These are phyloP conservation scores for Lithophane leautieri DNA, from an alignment of 2,888 invertebrate species.

Conservation along the genomic window DNA sequence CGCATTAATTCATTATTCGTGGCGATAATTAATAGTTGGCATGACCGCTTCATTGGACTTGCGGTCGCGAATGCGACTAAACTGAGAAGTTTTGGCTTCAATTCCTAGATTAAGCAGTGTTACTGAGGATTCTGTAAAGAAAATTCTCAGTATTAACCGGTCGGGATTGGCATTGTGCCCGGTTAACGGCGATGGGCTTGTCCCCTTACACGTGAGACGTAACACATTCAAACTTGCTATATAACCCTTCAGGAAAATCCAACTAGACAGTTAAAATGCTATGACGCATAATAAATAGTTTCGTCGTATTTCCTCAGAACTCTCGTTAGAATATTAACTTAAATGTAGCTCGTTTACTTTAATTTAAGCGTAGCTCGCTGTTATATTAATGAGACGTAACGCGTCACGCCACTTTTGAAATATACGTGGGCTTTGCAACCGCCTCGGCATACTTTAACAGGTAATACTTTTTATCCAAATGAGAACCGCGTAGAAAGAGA, in stretches of 20 bases:
- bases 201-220: conserved; percentile 13
- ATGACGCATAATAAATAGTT: conserved; percentile 42
- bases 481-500: conserved; percentile 61
- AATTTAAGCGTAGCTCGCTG: conserved; percentile 54
- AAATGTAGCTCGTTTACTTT: conserved; percentile 44
- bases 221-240: conserved; percentile 24
- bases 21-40: conserved; percentile 41
- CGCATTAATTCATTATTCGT: conserved; percentile 35
- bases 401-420: conserved; percentile 62
- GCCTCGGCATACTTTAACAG: conserved; percentile 63
- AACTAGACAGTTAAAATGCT: background rate
- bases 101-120: conserved; percentile 20
- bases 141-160: conserved; percentile 13
- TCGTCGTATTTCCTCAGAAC: conserved; percentile 17
- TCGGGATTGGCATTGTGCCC: conserved; percentile 31
- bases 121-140: conserved; percentile 17
- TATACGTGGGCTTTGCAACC: conserved; percentile 57
- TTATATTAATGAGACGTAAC: conserved; percentile 64
- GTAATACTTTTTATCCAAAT: conserved; percentile 61
- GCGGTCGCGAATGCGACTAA: conserved; percentile 7
- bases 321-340: conserved; percentile 47
- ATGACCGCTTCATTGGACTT: conserved; percentile 26
- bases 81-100: conserved; percentile 38
- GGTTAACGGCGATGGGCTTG: conserved; percentile 4
- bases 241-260: conserved; percentile 7